These are phyloP conservation scores for Thomomys bottae DNA, from an alignment of 2,113 vertebrate genomes.

Conservation along the genomic window DNA sequence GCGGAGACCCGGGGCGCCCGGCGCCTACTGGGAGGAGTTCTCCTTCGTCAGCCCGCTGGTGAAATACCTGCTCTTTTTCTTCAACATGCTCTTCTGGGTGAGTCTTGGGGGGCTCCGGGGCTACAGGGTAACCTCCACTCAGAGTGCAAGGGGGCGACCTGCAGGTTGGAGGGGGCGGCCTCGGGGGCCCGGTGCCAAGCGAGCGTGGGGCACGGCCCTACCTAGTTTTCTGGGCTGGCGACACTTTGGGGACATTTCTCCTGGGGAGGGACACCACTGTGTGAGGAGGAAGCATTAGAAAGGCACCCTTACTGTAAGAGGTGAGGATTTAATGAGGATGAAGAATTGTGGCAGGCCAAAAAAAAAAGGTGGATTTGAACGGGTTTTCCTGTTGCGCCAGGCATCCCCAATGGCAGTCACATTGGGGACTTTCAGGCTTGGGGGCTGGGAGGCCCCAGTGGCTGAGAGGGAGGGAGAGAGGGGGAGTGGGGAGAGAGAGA, in stretches of 20 bases:
- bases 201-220: not conserved
- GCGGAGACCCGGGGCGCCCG: slow-evolving; percentile 69
- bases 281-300: not conserved
- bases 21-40: slow-evolving; percentile 85
- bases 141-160: not conserved
- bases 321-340: not conserved
- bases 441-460: not conserved
- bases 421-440: slow-evolving; percentile 60
- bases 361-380: not conserved
- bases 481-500: not conserved
- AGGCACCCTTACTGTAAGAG: not conserved
- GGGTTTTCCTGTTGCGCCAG: slow-evolving; percentile 6
- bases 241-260: slow-evolving; percentile 61
- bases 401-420: not conserved
- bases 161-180: not conserved
- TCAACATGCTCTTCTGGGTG: slow-evolving; percentile 96
- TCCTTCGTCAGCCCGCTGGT: slow-evolving; percentile 90
- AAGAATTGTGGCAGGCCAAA: slow-evolving; percentile 25
- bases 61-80: slow-evolving; percentile 95
- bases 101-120: slow-evolving; percentile 79
- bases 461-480: not conserved
- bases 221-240: slow-evolving; percentile 57
- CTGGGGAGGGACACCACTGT: not conserved
- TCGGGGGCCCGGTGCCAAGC: not conserved
- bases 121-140: not conserved